Evolutionary conservation across 2,888 invertebrate genomes (phyloP).

Genomic region (Fabriciana adippe): DNA sequence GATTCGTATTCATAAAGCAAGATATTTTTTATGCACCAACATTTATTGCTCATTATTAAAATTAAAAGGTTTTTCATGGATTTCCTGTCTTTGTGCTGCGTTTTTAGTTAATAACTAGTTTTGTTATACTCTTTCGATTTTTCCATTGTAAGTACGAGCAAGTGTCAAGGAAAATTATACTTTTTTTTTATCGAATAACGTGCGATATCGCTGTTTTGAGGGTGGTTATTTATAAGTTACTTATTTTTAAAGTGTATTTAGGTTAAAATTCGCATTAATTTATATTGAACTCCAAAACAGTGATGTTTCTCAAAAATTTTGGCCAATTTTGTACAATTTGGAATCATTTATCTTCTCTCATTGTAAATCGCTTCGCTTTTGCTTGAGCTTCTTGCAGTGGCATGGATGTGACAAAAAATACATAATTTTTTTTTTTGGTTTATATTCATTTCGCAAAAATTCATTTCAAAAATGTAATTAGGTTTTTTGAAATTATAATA

Average conservation of each 20-base stretch:
- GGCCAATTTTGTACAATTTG: slow-evolving; percentile 24
- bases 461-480: too few relatives aligned
- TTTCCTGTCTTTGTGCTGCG: slow-evolving; percentile 69
- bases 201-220: slow-evolving; percentile 63
- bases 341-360: slow-evolving; percentile 39
- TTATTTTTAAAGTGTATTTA: slow-evolving; percentile 9
- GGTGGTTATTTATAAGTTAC: slow-evolving; percentile 39
- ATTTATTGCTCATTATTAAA: slow-evolving; percentile 42
- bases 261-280: background rate
- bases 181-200: slow-evolving; percentile 29
- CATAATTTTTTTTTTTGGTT: background rate
- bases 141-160: slow-evolving; percentile 78
- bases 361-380: slow-evolving; percentile 75
- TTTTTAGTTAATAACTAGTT: slow-evolving; percentile 56
- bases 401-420: slow-evolving; percentile 54
- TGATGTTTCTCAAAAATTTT: slow-evolving; percentile 33
- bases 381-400: slow-evolving; percentile 75
- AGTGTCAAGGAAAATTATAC: slow-evolving; percentile 70
- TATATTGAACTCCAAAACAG: slow-evolving; percentile 41
- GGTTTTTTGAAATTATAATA: too few relatives aligned
- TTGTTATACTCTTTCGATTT: slow-evolving; percentile 45
- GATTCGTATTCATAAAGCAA: background rate
- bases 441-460: background rate
- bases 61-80: slow-evolving; percentile 50
- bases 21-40: slow-evolving; percentile 11